Conservation (phyloP, 2,888 invertebrate species). For the Metopia argyrocephala region DNA sequence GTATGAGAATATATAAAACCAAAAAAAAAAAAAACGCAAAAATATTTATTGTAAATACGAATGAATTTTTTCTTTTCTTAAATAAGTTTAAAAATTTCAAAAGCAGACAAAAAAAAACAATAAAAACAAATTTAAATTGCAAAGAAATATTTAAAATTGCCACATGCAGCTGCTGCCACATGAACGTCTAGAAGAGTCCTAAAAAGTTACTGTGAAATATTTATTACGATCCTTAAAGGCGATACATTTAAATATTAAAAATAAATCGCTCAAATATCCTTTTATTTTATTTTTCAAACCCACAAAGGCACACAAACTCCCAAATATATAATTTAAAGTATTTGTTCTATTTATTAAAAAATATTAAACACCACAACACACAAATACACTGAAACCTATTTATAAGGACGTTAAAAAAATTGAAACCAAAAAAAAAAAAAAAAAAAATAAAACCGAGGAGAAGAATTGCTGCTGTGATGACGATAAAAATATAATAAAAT, state of each 20-base stretch:
- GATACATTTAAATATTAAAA: slow-evolving; percentile 42
- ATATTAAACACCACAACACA: slow-evolving; percentile 35
- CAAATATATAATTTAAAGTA: background rate
- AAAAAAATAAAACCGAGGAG: background rate
- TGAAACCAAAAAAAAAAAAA: background rate
- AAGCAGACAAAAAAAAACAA: background rate
- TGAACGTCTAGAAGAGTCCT: too few relatives aligned
- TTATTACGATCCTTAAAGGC: background rate
- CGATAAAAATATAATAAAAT: slow-evolving; percentile 53
- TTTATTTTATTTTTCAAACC: background rate
- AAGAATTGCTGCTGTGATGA: slow-evolving; percentile 13
- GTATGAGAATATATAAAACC: too few relatives aligned
- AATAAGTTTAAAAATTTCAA: too few relatives aligned
- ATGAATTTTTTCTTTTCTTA: too few relatives aligned
- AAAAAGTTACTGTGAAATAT: background rate
- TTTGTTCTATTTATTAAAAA: slow-evolving; percentile 15
- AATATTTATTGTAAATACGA: too few relatives aligned
- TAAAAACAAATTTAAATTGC: background rate
- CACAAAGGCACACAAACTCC: background rate
- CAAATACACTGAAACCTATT: background rate
- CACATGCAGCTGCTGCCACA: too few relatives aligned
- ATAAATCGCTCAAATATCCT: slow-evolving; percentile 21
- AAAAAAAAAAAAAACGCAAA: background rate
- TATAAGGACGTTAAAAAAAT: slow-evolving; percentile 30
- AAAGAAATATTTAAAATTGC: background rate